A percentile compares a stretch with the other conserved stretches of the same genome.
Evolutionary conservation across 2,888 invertebrate species (phyloP).

Genomic region (Dendrolimus pini): DNA sequence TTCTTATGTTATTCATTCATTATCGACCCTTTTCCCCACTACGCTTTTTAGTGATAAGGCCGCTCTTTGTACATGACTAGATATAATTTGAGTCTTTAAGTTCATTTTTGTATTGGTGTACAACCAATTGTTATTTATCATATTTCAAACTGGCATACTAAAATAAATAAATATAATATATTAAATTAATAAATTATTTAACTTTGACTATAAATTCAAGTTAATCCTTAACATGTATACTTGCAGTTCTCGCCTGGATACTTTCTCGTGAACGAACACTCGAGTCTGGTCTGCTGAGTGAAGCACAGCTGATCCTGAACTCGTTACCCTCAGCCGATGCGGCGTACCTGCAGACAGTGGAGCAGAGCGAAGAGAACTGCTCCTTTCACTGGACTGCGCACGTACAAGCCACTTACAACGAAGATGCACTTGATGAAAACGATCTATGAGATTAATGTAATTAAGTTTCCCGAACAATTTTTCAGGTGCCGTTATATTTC

Average conservation of each 20-base stretch:
- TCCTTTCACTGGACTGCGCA: conserved; percentile 51
- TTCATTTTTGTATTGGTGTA: too few relatives aligned
- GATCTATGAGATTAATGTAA: conserved; percentile 4
- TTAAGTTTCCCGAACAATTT: conserved; percentile 3
- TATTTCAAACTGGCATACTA: too few relatives aligned
- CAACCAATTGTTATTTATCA: too few relatives aligned
- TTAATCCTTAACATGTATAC: neutral
- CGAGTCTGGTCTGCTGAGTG: conserved; percentile 22
- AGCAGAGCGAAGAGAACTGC: conserved; percentile 37
- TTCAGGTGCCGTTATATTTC: too few relatives aligned
- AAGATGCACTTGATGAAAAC: conserved; percentile 8
- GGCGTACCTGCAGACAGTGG: conserved; percentile 40
- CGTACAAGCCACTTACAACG: conserved; percentile 34
- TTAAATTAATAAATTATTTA: too few relatives aligned
- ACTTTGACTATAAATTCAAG: too few relatives aligned
- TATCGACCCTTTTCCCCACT: too few relatives aligned
- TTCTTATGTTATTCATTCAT: too few relatives aligned
- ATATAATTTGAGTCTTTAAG: too few relatives aligned
- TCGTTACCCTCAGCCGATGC: conserved; percentile 39
- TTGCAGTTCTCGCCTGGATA: conserved; percentile 59
- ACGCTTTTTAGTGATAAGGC: too few relatives aligned
- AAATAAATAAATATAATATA: too few relatives aligned
- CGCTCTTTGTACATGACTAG: too few relatives aligned
- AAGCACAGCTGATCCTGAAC: conserved; percentile 34
- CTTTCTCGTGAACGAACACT: conserved; percentile 39